Evolutionary conservation across 2,113 vertebrate genomes (phyloP).

Genomic region (Butorides virescens): DNA sequence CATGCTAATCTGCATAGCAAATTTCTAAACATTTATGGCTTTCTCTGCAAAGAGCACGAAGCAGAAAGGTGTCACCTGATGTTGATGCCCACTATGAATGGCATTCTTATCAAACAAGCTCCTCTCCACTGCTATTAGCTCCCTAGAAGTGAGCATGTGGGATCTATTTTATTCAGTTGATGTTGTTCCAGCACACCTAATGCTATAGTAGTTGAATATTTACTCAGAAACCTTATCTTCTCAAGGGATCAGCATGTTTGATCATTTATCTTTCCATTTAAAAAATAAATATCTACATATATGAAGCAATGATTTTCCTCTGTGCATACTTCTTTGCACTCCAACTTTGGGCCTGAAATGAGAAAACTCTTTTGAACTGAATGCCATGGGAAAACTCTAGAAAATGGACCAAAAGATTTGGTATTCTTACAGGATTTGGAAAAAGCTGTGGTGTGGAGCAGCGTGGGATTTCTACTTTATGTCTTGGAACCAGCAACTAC

Average conservation of each 20-base stretch:
- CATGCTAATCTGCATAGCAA: not conserved
- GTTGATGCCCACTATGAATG: not conserved
- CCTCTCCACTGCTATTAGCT: not conserved
- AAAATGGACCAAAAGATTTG: not conserved
- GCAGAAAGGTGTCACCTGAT: not conserved
- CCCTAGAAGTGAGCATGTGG: not conserved
- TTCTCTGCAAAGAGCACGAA: not conserved
- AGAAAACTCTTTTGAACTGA: not conserved
- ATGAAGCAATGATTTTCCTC: not conserved
- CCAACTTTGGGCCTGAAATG: not conserved
- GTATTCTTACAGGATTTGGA: not conserved
- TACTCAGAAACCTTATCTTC: not conserved
- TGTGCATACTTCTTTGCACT: not conserved
- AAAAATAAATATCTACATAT: not conserved
- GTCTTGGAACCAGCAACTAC: not conserved
- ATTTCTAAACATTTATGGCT: not conserved
- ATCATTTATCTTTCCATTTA: not conserved
- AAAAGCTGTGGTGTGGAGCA: not conserved
- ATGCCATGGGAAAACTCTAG: not conserved
- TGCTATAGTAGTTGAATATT: not conserved
- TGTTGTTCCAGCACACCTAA: not conserved
- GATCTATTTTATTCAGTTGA: not conserved
- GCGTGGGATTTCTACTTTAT: not conserved
- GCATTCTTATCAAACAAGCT: not conserved
- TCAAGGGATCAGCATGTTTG: not conserved